Evolutionary conservation across 2,113 vertebrate species (phyloP), one percentile per base, ranked within the genome.

Genomic region (Genyomyrus donnyi): DNA sequence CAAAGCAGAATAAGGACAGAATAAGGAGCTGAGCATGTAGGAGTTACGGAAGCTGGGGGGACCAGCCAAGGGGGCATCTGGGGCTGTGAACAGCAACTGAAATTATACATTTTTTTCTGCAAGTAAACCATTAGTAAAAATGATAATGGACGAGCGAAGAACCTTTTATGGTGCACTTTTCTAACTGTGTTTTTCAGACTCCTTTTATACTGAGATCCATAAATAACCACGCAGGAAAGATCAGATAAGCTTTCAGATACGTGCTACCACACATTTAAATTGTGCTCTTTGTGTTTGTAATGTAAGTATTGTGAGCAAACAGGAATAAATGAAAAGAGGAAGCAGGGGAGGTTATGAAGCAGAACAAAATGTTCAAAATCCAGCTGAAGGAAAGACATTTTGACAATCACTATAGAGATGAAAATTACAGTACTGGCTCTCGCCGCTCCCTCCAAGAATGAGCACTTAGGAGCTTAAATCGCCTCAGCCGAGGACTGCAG

Each of bases 31-130:
- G 58, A 27, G 3, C n/a, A 3, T 27, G 58, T 27, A 3, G 58
- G 24, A n/a, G 58, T 90, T 90, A 93, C 89, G 90, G 92, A 92
- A 90, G 89, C 93, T 93, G 74, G 91, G 93, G 93, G 88, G 89
- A 2, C 42, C 42, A 84, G 39, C 1, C 31, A 35, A 35, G 66
- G 27, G 2, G 31, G 66, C 24, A 1, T 74, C 27, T 74, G 66
- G 66, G 31, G 70, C 11, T 77, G 15, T 13, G 31, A 31, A 35
- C 70, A 17, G 11, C 11, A 0, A 15, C 70, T 77, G 31, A 31
- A 77, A 77, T 77, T 15, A 39, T 39, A 77, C 13, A 2, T 39
- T 77, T 39, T 39, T 39, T 77, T 5, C 70, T 77, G 21, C 45
- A 84, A 48, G 19, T 84, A 84, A 48, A 84, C 80, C 19, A 45